phyloP scores from a whole-genome alignment of 1,140 invertebrate genomes.

The Drosophila prosaltans region DNA sequence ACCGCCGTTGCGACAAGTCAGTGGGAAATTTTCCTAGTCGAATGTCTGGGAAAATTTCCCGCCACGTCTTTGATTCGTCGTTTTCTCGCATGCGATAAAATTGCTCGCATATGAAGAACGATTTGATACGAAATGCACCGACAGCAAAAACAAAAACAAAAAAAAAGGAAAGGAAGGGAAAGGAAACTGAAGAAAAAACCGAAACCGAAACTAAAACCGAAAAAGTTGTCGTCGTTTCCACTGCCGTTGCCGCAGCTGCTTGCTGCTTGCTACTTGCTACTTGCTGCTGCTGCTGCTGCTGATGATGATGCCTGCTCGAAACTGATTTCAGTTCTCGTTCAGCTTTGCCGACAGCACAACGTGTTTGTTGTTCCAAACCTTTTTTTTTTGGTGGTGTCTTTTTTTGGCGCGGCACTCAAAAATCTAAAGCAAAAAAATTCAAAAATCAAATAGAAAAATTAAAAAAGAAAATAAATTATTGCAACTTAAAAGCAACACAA shows the following conservation, averaged over 20 bases:
- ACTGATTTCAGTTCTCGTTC: constrained; percentile 76
- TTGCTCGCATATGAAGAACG: background rate
- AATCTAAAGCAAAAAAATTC: background rate
- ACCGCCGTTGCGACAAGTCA: constrained; percentile 39
- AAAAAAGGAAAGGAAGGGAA: background rate
- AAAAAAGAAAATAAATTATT: constrained; percentile 12
- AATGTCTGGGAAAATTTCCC: constrained; percentile 48
- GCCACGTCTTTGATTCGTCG: background rate
- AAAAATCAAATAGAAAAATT: constrained; percentile 19
- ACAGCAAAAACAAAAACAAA: constrained; percentile 14
- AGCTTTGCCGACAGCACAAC: constrained; percentile 80
- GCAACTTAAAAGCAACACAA: background rate
- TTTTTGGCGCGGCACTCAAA: constrained; percentile 35
- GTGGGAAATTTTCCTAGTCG: constrained; percentile 30
- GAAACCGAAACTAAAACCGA: constrained; percentile 29
- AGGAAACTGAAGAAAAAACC: background rate
- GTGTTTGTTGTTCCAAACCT: constrained; percentile 54
- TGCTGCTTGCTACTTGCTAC: no score
- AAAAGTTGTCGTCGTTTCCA: constrained; percentile 19
- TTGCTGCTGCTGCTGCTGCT: no score
- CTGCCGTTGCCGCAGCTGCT: no score
- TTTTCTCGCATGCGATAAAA: constrained; percentile 66
- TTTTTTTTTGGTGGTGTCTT: constrained; percentile 32
- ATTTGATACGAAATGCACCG: constrained; percentile 9
- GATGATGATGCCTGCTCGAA: background rate